Base-by-base conservation (phyloP, 1,140 invertebrate species). In the Bradysia coprophila region DNA sequence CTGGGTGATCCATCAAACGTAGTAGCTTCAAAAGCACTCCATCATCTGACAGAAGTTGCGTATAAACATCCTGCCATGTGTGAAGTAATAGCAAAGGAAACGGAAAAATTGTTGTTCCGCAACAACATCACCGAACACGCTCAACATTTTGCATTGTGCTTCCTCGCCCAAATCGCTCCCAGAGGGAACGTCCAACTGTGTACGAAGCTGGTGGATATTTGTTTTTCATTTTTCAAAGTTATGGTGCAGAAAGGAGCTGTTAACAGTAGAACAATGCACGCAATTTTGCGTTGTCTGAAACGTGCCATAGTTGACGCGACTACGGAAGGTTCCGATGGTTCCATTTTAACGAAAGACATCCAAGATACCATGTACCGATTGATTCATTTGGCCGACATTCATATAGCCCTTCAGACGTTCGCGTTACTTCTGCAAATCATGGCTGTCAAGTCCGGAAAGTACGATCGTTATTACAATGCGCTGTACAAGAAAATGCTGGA, bases 161-260 rank as follows among this genome's bases (percentile, higher is more conserved):
- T 94, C 55, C 63, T 98, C 15, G 82, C 81, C 32, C 86, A 90
- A 56, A 56, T 61, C 2, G 57, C 57, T 5, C 55, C 69, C 10
- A 71, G 74, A 22, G 76, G 81, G 9, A 80, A 91, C 39, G 65
- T 67, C 2, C 69, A 80, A 40, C 64, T 95, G 15, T 90, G 92
- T 1, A 74, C 73, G 45, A 78, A 74, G 49, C 63, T 97, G 13
- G 81, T 97, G 10, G 68, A 78, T 41, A 77, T 97, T n/a, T 97
- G 96, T 61, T 92, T 98, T 55, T 77, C 83, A 0, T 90, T 97
- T 53, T 98, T 98, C 64, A 95, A 92, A 66, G 83, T 89, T 38
- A 78, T 80, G 34, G 73, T 91, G 13, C 88, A 90, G 57, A 84
- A 79, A 62, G 85, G 88, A 19, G 88, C 94, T 47, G 78, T 95